These are phyloP conservation scores for Myotis davidii DNA, from an alignment of 2,113 vertebrate species.

Conservation along the genomic window DNA sequence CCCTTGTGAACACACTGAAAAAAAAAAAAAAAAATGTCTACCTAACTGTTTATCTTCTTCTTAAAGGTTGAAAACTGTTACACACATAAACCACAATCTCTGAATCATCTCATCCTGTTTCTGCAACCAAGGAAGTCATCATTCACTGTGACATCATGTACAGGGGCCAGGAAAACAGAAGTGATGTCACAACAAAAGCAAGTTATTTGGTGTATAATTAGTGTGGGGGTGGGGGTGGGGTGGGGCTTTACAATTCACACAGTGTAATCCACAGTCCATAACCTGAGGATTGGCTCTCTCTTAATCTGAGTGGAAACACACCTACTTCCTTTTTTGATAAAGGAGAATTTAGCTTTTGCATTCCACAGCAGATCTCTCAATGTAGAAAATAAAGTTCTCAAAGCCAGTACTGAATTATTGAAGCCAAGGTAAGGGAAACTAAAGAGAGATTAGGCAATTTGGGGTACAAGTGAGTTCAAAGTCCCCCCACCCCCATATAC, in stretches of 20 bases:
- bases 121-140: conserved; percentile 81
- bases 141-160: conserved; percentile 83
- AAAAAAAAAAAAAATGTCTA: conserved; percentile 46
- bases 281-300: conserved; percentile 47
- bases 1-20: conserved; percentile 7
- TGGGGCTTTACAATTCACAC: neutral
- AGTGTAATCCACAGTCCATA: conserved; percentile 18
- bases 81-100: conserved; percentile 74
- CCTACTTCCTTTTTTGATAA: conserved; percentile 63
- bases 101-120: conserved; percentile 83
- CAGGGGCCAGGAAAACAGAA: conserved; percentile 76
- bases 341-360: conserved; percentile 42
- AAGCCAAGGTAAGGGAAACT: neutral
- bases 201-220: conserved; percentile 38
- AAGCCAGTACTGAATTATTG: conserved; percentile 42
- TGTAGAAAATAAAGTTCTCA: conserved; percentile 53
- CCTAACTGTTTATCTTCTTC: conserved; percentile 61
- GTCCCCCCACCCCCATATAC: neutral
- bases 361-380: conserved; percentile 1
- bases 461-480: conserved; percentile 1
- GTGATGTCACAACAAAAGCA: conserved; percentile 76
- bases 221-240: neutral
- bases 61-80: conserved; percentile 73
- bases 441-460: neutral
- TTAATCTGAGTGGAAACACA: conserved; percentile 49